A percentile compares a stretch with the other conserved stretches of the same genome.
Conservation (phyloP, 2,888 invertebrate genomes). For the Sicus ferrugineus region DNA sequence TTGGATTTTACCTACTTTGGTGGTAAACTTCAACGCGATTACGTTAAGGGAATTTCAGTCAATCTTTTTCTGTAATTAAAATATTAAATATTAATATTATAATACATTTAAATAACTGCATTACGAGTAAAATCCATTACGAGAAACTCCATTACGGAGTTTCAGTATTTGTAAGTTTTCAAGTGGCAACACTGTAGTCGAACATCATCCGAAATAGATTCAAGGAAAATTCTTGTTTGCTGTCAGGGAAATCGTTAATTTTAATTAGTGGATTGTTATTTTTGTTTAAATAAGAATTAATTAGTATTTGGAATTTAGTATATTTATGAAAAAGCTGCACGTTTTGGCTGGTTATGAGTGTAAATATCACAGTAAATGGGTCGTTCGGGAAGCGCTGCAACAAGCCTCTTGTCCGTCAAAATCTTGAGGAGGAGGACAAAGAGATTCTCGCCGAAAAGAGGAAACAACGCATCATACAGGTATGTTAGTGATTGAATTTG, state of each 20-base stretch:
- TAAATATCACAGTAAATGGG: constrained; percentile 69
- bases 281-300: not conserved
- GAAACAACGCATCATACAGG: constrained; percentile 71
- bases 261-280: constrained; percentile 19
- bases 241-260: constrained; percentile 21
- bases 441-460: constrained; percentile 69
- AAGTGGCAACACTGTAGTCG: not conserved
- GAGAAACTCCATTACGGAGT: no score
- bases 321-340: not conserved
- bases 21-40: no score
- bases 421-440: constrained; percentile 67
- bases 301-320: no score
- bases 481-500: constrained; percentile 48
- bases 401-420: constrained; percentile 57
- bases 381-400: constrained; percentile 66
- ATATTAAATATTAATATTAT: no score
- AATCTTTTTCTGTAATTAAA: no score
- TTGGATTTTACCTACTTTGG: no score
- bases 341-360: constrained; percentile 66
- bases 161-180: no score
- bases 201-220: not conserved
- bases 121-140: no score
- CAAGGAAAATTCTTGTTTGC: not conserved
- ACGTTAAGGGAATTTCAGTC: no score
- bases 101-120: no score